These are phyloP conservation scores for Amphipyra berbera DNA, from an alignment of 2,888 invertebrate genomes.

Conservation along the genomic window DNA sequence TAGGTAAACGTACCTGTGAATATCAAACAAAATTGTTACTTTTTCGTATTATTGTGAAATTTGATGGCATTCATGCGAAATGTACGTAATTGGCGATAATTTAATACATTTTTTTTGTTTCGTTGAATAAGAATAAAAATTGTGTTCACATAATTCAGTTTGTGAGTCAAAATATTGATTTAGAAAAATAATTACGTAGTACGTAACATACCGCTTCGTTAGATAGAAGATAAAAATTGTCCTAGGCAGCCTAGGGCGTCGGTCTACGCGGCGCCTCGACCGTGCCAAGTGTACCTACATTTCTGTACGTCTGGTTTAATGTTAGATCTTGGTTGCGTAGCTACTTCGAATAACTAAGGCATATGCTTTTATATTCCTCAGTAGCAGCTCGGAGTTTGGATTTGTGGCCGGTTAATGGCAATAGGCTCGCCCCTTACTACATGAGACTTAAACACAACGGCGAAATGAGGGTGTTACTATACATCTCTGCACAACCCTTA, in stretches of 20 bases:
- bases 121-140: slow-evolving; percentile 4
- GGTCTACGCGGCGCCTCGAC: no score
- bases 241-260: not conserved
- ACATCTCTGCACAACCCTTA: no score
- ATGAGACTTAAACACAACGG: no score
- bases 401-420: no score
- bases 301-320: no score
- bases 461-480: no score
- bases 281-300: no score
- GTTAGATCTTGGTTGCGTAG: no score
- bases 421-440: no score
- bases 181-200: not conserved
- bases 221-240: not conserved
- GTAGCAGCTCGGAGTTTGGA: no score
- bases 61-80: slow-evolving; percentile 1
- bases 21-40: slow-evolving; percentile 13
- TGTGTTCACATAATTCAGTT: not conserved
- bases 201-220: not conserved
- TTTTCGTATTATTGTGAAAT: slow-evolving; percentile 8
- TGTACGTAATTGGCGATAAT: slow-evolving; percentile 22
- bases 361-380: no score
- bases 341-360: no score
- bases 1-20: not conserved
- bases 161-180: not conserved
- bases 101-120: not conserved